Percentiles rank a stretch among this genome's conserved stretches.
Evolutionary conservation across 1,140 invertebrate species (phyloP).

Genomic region (Temnothorax nylanderi): DNA sequence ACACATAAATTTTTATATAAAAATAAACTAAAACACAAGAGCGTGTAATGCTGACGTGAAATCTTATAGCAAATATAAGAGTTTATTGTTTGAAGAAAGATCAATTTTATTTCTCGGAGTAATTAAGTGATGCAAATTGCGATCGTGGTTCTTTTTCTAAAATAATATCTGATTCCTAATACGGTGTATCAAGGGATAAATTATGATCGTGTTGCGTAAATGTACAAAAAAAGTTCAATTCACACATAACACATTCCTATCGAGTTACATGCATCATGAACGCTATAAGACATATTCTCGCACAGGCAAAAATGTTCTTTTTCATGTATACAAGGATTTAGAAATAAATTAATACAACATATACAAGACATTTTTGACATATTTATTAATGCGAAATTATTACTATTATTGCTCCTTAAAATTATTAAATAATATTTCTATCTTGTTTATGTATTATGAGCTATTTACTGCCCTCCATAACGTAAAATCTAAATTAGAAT

Average conservation of each 20-base stretch:
- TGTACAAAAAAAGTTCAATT: constrained; percentile 54
- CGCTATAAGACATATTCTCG: constrained; percentile 35
- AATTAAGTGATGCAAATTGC: constrained; percentile 7
- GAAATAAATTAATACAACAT: constrained; percentile 82
- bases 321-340: constrained; percentile 71
- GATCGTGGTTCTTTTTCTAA: background rate
- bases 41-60: constrained; percentile 1
- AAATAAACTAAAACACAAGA: constrained; percentile 6
- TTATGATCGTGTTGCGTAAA: constrained; percentile 13
- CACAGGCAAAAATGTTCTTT: constrained; percentile 51
- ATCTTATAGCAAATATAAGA: background rate
- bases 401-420: constrained; percentile 83
- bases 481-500: constrained; percentile 66
- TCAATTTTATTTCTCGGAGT: background rate
- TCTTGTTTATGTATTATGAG: constrained; percentile 69
- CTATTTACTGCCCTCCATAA: constrained; percentile 79
- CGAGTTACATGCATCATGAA: constrained; percentile 65
- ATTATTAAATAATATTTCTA: constrained; percentile 82
- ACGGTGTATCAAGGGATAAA: background rate
- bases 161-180: background rate
- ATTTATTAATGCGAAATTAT: constrained; percentile 84
- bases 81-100: background rate
- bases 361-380: constrained; percentile 82
- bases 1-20: background rate
- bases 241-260: constrained; percentile 60